Evolutionary conservation across 1,140 invertebrate genomes (phyloP).

Genomic region (Diabrotica undecimpunctata): DNA sequence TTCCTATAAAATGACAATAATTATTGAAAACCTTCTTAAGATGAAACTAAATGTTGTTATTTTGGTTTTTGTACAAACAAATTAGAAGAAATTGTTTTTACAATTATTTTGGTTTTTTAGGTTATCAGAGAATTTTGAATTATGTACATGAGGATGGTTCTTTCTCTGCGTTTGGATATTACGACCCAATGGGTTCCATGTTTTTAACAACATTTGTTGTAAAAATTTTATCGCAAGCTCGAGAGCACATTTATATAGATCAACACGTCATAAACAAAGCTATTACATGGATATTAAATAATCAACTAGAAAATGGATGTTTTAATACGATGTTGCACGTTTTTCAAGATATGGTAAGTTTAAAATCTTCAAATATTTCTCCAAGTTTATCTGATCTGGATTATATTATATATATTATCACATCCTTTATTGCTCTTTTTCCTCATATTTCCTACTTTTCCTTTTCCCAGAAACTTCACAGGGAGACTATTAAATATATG

Average conservation of each 20-base stretch:
- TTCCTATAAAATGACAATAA: no score
- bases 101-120: constrained; percentile 42
- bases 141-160: constrained; percentile 71
- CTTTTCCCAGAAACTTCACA: no score
- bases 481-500: no score
- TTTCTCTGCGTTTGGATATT: constrained; percentile 70
- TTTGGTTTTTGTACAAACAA: no score
- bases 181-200: constrained; percentile 58
- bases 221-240: constrained; percentile 65
- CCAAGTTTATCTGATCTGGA: no score
- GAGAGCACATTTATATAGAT: constrained; percentile 65
- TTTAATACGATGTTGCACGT: constrained; percentile 67
- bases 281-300: constrained; percentile 64
- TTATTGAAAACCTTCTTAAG: no score
- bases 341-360: constrained; percentile 55
- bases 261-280: constrained; percentile 59
- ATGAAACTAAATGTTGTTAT: no score
- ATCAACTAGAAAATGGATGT: constrained; percentile 71
- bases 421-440: no score
- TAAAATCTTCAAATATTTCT: background rate
- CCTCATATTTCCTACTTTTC: no score
- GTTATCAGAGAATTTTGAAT: constrained; percentile 69
- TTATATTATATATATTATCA: no score
- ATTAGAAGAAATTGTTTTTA: no score
- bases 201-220: constrained; percentile 79